Evolutionary conservation across 2,888 invertebrate species (phyloP).

Genomic region (Sicus ferrugineus): DNA sequence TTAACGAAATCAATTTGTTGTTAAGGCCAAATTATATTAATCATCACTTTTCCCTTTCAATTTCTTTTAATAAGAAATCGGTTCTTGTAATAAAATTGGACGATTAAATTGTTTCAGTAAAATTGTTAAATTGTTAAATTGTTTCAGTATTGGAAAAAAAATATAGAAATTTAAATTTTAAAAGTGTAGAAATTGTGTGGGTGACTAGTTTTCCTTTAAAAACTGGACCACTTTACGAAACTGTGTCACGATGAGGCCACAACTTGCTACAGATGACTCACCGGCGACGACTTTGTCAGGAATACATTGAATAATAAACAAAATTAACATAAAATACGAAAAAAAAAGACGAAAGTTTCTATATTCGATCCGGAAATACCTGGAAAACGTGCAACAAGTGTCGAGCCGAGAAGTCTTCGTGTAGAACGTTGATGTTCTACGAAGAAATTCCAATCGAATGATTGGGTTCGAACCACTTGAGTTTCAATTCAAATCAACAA

Average conservation of each 20-base stretch:
- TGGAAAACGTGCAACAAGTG: constrained; percentile 6
- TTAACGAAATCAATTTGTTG: too few relatives aligned
- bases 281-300: not conserved
- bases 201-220: too few relatives aligned
- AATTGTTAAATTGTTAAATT: too few relatives aligned
- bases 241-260: not conserved
- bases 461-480: constrained; percentile 21
- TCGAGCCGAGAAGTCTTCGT: not conserved
- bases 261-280: not conserved
- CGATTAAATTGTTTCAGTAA: too few relatives aligned
- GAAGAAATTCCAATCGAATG: constrained; percentile 8
- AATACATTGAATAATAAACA: constrained; percentile 11
- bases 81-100: too few relatives aligned
- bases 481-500: constrained; percentile 17
- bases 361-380: constrained; percentile 3
- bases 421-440: not conserved
- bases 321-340: constrained; percentile 21
- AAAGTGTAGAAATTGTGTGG: too few relatives aligned
- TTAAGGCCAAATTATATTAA: too few relatives aligned
- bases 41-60: too few relatives aligned
- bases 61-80: too few relatives aligned
- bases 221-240: not conserved
- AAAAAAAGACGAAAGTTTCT: not conserved
- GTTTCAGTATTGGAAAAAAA: too few relatives aligned
- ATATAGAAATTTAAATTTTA: too few relatives aligned